A percentile compares a stretch with the other conserved stretches of the same genome.
Conservation (phyloP, 2,888 invertebrate genomes). For the Cybosia mesomella region DNA sequence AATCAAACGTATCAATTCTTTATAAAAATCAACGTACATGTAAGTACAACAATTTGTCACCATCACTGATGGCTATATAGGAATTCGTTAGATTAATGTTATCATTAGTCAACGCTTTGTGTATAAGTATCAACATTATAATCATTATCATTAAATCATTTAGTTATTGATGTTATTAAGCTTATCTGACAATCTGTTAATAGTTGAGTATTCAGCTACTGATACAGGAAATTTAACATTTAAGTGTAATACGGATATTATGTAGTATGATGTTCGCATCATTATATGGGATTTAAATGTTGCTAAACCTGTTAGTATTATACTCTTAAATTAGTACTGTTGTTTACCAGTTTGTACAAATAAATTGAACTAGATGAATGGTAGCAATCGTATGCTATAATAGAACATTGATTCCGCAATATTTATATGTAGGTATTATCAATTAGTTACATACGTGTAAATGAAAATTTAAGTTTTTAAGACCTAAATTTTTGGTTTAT, state of each 20-base stretch:
- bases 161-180: slow-evolving; percentile 27
- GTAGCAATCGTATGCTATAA: too few relatives aligned
- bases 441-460: too few relatives aligned
- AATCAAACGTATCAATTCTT: slow-evolving; percentile 17
- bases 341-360: background rate
- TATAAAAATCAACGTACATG: slow-evolving; percentile 33
- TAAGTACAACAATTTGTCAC: slow-evolving; percentile 11
- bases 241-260: background rate
- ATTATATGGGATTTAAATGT: background rate
- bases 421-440: too few relatives aligned
- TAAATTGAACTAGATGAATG: background rate
- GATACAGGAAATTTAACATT: slow-evolving; percentile 30
- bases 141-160: slow-evolving; percentile 32
- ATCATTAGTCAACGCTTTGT: slow-evolving; percentile 33
- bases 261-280: background rate
- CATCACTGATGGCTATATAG: background rate
- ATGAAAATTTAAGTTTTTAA: too few relatives aligned
- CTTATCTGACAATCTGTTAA: slow-evolving; percentile 37
- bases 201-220: slow-evolving; percentile 27
- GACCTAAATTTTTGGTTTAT: too few relatives aligned
- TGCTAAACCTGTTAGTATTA: slow-evolving; percentile 5
- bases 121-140: slow-evolving; percentile 25
- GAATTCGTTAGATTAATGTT: background rate
- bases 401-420: too few relatives aligned
- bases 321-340: slow-evolving; percentile 1